phyloP scores from a whole-genome alignment of 2,797 vertebrate species.

The Trachurus trachurus region DNA sequence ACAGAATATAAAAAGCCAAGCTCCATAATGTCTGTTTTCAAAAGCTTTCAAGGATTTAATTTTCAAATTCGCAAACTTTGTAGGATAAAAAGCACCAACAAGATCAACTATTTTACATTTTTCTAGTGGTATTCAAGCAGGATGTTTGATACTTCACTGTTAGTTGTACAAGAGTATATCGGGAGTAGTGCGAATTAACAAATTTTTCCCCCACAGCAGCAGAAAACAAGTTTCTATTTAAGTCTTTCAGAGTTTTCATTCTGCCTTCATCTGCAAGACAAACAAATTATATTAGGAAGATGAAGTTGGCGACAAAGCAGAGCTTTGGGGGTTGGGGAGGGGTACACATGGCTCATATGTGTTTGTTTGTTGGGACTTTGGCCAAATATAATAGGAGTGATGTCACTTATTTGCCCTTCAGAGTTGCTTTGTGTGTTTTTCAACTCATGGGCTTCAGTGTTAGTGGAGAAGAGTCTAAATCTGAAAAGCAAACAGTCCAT shows the following conservation, averaged over 20 bases:
- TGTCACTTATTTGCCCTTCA: slow-evolving; percentile 25
- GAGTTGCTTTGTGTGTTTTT: slow-evolving; percentile 25
- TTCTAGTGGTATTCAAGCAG: background rate
- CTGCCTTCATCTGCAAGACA: background rate
- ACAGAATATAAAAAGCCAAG: too few relatives aligned
- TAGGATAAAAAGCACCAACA: too few relatives aligned
- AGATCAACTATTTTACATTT: background rate
- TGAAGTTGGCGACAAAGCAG: background rate
- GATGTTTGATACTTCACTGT: background rate
- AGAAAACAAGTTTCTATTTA: background rate
- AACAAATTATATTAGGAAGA: background rate
- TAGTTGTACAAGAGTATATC: too few relatives aligned
- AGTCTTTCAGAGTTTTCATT: background rate
- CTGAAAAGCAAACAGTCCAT: slow-evolving; percentile 24
- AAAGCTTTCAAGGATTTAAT: too few relatives aligned
- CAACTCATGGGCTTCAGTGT: slow-evolving; percentile 1
- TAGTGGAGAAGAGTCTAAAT: slow-evolving; percentile 18
- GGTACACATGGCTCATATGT: background rate
- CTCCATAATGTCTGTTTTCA: too few relatives aligned
- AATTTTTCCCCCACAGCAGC: background rate
- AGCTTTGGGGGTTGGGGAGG: too few relatives aligned
- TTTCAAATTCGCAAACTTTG: too few relatives aligned
- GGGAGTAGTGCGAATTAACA: background rate
- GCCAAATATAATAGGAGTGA: background rate
- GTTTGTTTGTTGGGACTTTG: background rate